Percentiles rank a stretch among this genome's conserved stretches.
Evolutionary conservation across 23 tunicate genomes (phyloP).

Genomic region (Clavelina lepadiformis): DNA sequence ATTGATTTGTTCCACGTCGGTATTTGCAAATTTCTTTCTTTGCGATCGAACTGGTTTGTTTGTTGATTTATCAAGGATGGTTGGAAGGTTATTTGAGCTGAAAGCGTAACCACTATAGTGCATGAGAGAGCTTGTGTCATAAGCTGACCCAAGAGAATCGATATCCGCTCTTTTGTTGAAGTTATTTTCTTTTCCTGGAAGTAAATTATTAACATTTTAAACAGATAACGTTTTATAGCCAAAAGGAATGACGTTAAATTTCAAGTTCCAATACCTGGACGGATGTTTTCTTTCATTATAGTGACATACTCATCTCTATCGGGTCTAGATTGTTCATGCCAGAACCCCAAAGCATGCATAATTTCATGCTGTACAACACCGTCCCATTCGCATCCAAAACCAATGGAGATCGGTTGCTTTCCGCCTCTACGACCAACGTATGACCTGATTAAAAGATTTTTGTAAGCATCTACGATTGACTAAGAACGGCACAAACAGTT

Average conservation of each 20-base stretch:
- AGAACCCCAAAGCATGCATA: no score
- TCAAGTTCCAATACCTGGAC: conserved; percentile 12
- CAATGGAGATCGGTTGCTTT: conserved; percentile 35
- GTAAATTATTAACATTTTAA: background rate
- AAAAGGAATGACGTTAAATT: conserved; percentile 2
- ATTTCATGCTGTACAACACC: conserved; percentile 60
- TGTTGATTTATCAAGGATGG: conserved; percentile 25
- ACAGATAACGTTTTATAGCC: background rate
- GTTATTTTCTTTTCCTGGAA: conserved; percentile 27
- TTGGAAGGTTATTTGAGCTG: conserved; percentile 20
- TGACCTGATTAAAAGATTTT: conserved; percentile 27
- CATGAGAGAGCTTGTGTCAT: conserved; percentile 36
- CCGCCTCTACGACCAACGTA: conserved; percentile 51
- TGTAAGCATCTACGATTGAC: background rate
- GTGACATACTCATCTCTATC: conserved; percentile 40
- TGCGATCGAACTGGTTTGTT: conserved; percentile 31
- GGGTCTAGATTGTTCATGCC: conserved; percentile 69
- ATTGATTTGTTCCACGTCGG: conserved; percentile 30
- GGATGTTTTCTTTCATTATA: conserved; percentile 11
- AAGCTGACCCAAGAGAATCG: conserved; percentile 31
- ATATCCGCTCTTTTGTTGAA: conserved; percentile 28
- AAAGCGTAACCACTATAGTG: conserved; percentile 53
- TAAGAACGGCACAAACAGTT: background rate
- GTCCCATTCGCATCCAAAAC: conserved; percentile 39
- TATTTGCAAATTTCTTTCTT: conserved; percentile 17